Conservation (phyloP, 1,140 invertebrate genomes). For the Coboldia fuscipes region DNA sequence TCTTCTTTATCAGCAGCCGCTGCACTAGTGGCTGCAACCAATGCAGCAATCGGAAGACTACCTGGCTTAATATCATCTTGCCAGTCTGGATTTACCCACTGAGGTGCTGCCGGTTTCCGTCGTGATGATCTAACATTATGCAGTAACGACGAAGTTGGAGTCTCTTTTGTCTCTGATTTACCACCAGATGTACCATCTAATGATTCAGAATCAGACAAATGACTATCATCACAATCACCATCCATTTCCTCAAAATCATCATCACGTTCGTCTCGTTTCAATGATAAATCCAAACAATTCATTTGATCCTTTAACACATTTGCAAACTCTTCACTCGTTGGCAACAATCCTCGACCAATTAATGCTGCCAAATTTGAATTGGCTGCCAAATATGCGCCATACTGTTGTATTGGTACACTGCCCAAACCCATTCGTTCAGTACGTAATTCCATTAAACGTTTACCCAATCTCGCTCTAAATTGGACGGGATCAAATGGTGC, state of each 20-base stretch:
- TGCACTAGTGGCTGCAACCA: slow-evolving; percentile 1
- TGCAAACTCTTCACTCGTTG: slow-evolving; percentile 20
- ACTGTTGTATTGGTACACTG: slow-evolving; percentile 41
- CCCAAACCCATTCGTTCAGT: slow-evolving; percentile 55
- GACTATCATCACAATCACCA: slow-evolving; percentile 49
- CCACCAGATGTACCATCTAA: slow-evolving; percentile 29
- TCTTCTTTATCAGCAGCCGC: slow-evolving; percentile 41
- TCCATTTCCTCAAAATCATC: slow-evolving; percentile 49
- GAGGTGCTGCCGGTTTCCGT: slow-evolving; percentile 82
- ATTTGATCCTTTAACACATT: slow-evolving; percentile 52
- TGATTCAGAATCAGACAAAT: slow-evolving; percentile 54
- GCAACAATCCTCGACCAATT: slow-evolving; percentile 34
- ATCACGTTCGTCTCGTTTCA: slow-evolving; percentile 54
- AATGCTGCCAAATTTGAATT: slow-evolving; percentile 50
- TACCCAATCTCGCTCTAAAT: slow-evolving; percentile 68
- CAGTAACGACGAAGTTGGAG: slow-evolving; percentile 16
- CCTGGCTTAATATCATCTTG: slow-evolving; percentile 23
- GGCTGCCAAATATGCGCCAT: slow-evolving; percentile 50
- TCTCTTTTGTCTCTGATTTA: slow-evolving; percentile 32
- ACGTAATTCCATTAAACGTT: slow-evolving; percentile 64
- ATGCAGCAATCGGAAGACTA: background rate
- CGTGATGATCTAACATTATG: slow-evolving; percentile 22
- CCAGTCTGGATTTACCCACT: slow-evolving; percentile 91
- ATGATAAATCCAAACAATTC: slow-evolving; percentile 52
- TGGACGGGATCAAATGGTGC: slow-evolving; percentile 73